Conservation (phyloP, 2,113 vertebrate genomes). For the Orcinus orca region DNA sequence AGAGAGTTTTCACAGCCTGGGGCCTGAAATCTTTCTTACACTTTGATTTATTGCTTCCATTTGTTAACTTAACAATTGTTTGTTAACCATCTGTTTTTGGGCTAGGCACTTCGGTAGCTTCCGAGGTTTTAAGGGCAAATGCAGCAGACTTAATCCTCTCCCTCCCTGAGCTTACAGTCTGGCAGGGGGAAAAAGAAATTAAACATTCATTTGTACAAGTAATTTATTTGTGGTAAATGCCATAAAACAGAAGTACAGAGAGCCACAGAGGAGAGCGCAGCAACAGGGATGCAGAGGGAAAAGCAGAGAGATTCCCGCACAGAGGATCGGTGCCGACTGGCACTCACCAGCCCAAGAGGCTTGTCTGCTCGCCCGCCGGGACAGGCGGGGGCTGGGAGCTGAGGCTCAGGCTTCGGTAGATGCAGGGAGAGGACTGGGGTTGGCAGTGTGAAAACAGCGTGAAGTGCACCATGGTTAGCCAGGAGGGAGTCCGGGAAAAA, state of each 20-base stretch:
- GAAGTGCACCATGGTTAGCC: no score
- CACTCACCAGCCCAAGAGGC: no score
- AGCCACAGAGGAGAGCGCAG: no score
- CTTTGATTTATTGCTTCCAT: neutral
- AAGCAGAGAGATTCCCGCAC: no score
- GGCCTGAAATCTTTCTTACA: neutral
- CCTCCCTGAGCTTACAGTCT: neutral
- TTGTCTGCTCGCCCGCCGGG: no score
- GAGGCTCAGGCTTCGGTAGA: no score
- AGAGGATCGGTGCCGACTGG: no score
- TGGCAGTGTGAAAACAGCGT: no score
- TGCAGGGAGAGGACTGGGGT: no score
- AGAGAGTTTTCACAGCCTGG: neutral
- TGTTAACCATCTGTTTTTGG: neutral
- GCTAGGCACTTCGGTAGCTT: neutral
- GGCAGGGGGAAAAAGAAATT: neutral
- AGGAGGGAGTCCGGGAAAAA: no score
- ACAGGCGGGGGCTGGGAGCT: no score
- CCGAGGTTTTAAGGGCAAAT: neutral
- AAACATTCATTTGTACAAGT: neutral
- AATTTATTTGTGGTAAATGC: neutral
- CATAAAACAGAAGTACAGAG: neutral
- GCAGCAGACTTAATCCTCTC: neutral
- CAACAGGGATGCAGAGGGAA: no score
- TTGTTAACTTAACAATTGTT: neutral